Base-by-base conservation (phyloP, 2,113 vertebrate species). In the Dolichotis patagonum region DNA sequence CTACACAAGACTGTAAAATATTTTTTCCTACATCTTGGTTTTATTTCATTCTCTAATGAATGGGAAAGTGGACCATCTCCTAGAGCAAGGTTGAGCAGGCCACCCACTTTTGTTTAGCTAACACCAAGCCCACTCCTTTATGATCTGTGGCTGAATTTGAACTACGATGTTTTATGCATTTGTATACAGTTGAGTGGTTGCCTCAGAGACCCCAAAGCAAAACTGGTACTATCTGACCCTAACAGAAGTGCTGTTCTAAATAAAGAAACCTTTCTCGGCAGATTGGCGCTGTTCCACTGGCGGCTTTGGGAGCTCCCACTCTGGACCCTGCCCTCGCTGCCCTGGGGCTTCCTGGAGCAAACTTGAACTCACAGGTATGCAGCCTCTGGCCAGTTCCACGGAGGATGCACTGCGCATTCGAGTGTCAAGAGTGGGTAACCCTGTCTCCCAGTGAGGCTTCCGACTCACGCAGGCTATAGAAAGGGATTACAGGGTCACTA, bases 261-360 rank as follows among this genome's bases (percentile, higher is more conserved):
- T 90, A 12, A 88, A 41, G 52, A 26, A 63, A 81, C 85, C 69
- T 83, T 94, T 93, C 85, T 96, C 71, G 97, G n/a, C 98, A 99
- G 99, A 99, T 99, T 98, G 99, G 99, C 98, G 99, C 99, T 85
- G 99, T 99, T 96, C 99, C 99, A 46, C 99, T 99, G 93, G 99
- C 99, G 98, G 99, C 99, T 97, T 98, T 99, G 77, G 99, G 99
- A 98, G 99, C 99, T 98, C 99, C 99, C 97, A 99, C 98, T 98
- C 99, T 99, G 96, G 99, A 99, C 97, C 99, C 99, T 96, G 98
- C 99, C 97, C 99, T 99, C 97, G 99, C 99, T 98, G 99, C 99
- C 82, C 99, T 99, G 96, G 99, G 99, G 98, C 99, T 99, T 98
- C 99, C 98, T 75, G 99, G 99, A 92, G 98, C 99, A 78, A 99